These are phyloP conservation scores for Panzeria rudis DNA, from an alignment of 2,888 invertebrate species.

Conservation along the genomic window DNA sequence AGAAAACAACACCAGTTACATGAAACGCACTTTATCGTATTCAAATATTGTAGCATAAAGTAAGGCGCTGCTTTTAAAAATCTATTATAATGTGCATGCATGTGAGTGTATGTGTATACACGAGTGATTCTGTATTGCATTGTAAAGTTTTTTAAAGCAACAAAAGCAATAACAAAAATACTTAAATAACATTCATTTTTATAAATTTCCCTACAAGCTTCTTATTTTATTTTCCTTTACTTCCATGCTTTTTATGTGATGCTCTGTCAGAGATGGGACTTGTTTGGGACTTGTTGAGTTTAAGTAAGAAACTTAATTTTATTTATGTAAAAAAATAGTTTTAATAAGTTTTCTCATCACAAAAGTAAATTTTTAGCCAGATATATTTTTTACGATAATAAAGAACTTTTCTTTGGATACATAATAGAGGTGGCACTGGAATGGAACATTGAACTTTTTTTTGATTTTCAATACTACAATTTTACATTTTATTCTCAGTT, in stretches of 20 bases:
- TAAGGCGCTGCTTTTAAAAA: conserved; percentile 28
- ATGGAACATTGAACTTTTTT: too few species aligned
- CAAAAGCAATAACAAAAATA: conserved; percentile 24
- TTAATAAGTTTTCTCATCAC: too few species aligned
- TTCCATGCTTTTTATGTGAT: neutral
- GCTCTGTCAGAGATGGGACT: neutral
- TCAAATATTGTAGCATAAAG: conserved; percentile 38
- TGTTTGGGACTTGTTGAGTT: neutral
- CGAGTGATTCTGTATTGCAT: conserved; percentile 54
- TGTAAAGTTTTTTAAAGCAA: conserved; percentile 54
- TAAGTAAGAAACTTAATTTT: too few species aligned
- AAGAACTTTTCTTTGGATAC: too few species aligned
- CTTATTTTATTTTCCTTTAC: neutral
- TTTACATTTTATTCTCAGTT: too few species aligned
- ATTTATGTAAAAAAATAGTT: too few species aligned
- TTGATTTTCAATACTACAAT: too few species aligned
- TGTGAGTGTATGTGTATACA: conserved; percentile 18
- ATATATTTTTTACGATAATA: too few species aligned
- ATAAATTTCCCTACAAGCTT: neutral
- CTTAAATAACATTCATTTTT: conserved; percentile 29
- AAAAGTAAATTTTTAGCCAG: too few species aligned
- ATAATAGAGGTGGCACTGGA: too few species aligned
- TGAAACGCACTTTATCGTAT: conserved; percentile 55
- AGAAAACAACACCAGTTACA: neutral
- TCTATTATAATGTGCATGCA: conserved; percentile 16